Evolutionary conservation across 2,888 invertebrate genomes (phyloP).

Genomic region (Eumerus sabulonum): DNA sequence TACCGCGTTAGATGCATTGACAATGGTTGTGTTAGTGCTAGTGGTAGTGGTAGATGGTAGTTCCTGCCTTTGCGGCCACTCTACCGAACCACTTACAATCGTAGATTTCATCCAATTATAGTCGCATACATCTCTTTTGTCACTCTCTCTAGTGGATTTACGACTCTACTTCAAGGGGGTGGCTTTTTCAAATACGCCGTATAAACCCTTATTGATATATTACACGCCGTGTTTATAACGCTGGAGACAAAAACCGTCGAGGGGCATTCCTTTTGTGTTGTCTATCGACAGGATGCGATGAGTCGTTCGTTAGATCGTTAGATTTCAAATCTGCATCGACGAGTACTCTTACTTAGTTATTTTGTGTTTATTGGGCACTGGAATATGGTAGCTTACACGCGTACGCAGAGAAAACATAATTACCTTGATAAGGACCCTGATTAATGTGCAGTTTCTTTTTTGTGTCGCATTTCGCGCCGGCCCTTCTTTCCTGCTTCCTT

Average conservation of each 20-base stretch:
- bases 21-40: too few species aligned
- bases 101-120: constrained; percentile 59
- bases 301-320: not conserved
- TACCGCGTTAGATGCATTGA: constrained; percentile 21
- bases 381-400: constrained; percentile 27
- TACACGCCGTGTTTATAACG: not conserved
- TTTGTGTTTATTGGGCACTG: constrained; percentile 42
- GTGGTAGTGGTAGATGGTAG: constrained; percentile 22
- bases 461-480: not conserved
- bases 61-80: constrained; percentile 12
- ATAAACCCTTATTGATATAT: constrained; percentile 19
- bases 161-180: constrained; percentile 28
- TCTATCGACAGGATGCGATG: constrained; percentile 25
- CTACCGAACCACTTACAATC: constrained; percentile 50
- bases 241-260: too few species aligned
- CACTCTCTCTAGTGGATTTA: constrained; percentile 4
- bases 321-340: not conserved
- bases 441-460: constrained; percentile 50
- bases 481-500: too few species aligned
- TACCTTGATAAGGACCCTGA: constrained; percentile 58
- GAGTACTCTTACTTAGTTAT: constrained; percentile 12
- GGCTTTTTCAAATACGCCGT: constrained; percentile 22
- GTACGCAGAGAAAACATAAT: constrained; percentile 40
- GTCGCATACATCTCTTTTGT: constrained; percentile 15
- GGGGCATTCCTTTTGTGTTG: not conserved